A percentile compares a stretch with the other conserved stretches of the same genome.
Conservation (phyloP, 2,113 vertebrate species). For the Thryonomys swinderianus region DNA sequence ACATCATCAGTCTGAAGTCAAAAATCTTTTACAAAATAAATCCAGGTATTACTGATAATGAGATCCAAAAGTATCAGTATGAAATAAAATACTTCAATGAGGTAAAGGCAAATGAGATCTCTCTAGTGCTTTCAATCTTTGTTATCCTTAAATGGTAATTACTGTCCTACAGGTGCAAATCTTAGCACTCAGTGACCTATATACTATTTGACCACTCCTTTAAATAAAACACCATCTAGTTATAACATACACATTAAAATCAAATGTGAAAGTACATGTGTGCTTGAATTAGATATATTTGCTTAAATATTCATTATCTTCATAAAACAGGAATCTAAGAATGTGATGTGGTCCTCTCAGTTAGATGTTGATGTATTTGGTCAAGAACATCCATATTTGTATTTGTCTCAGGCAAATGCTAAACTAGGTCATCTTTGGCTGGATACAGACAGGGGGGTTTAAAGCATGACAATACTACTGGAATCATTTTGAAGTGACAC, state of each 20-base stretch:
- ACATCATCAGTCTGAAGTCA: slow-evolving; percentile 64
- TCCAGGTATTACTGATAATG: neutral
- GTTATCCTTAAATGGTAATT: neutral
- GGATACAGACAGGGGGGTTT: neutral
- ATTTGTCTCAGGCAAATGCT: neutral
- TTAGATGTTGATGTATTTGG: neutral
- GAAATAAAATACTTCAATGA: neutral
- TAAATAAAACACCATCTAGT: slow-evolving; percentile 13
- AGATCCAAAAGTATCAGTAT: slow-evolving; percentile 51
- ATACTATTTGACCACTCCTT: neutral
- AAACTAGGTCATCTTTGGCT: neutral
- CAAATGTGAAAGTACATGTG: neutral
- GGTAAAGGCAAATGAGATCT: neutral
- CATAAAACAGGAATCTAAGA: neutral
- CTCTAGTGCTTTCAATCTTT: neutral
- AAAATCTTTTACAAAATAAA: slow-evolving; percentile 55
- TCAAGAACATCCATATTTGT: neutral
- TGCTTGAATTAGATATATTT: neutral
- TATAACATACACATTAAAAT: slow-evolving; percentile 53
- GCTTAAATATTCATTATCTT: neutral
- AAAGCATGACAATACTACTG: neutral
- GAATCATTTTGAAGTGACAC: neutral
- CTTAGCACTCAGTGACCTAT: slow-evolving; percentile 54
- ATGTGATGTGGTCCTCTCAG: slow-evolving; percentile 40
- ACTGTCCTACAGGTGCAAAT: slow-evolving; percentile 39